phyloP scores from a whole-genome alignment of 1,140 invertebrate species.

The Drosophila busckii region DNA sequence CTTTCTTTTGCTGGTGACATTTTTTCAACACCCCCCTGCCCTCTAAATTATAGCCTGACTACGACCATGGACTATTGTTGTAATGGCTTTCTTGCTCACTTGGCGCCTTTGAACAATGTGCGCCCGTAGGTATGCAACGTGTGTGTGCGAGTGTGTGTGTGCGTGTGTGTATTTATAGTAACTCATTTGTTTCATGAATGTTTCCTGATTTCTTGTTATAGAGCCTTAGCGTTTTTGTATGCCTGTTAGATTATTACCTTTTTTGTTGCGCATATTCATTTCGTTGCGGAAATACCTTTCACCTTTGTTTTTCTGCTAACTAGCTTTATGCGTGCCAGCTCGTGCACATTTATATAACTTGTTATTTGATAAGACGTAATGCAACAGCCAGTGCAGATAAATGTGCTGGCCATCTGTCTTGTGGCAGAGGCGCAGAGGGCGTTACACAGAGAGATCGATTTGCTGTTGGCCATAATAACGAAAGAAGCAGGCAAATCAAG shows the following conservation, averaged over 20 bases:
- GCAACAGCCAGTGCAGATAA: conserved; percentile 30
- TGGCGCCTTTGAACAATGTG: no score
- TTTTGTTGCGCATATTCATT: conserved; percentile 51
- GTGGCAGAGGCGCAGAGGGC: conserved; percentile 6
- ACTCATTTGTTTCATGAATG: conserved; percentile 69
- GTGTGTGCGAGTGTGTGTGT: background rate
- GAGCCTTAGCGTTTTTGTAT: background rate
- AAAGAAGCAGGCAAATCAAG: no score
- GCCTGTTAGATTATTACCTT: conserved; percentile 58
- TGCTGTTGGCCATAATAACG: conserved; percentile 12
- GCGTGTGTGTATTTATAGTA: conserved; percentile 54
- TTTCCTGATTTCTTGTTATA: no score
- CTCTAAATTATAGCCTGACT: no score
- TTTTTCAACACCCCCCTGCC: no score
- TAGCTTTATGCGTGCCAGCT: conserved; percentile 62
- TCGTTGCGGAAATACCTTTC: conserved; percentile 56
- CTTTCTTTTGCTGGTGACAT: no score
- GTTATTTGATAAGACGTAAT: conserved; percentile 55
- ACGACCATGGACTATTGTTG: no score
- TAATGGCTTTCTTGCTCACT: no score
- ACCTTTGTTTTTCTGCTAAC: conserved; percentile 52
- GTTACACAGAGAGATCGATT: conserved; percentile 8
- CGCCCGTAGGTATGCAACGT: background rate
- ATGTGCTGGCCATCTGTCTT: conserved; percentile 52
- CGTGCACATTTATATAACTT: conserved; percentile 52